phyloP scores from a whole-genome alignment of 2,888 invertebrate species.

The Drosophila neotestacea region DNA sequence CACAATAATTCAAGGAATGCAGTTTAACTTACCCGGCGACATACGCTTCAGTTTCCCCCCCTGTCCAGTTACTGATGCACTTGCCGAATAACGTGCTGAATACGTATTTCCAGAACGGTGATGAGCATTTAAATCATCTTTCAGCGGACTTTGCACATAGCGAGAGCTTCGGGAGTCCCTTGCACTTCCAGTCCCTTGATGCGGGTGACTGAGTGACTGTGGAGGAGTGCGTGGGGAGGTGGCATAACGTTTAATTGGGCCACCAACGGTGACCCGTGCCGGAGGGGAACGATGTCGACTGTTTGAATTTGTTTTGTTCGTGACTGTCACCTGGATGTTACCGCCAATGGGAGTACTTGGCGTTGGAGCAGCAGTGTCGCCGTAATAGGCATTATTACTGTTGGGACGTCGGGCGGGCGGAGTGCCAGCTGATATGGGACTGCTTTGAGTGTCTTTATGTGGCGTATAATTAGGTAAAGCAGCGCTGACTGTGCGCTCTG shows the following conservation, averaged over 20 bases:
- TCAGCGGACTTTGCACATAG: slow-evolving; percentile 72
- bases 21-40: slow-evolving; percentile 78
- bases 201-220: slow-evolving; percentile 61
- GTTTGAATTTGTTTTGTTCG: slow-evolving; percentile 70
- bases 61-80: slow-evolving; percentile 41
- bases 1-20: not conserved
- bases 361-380: slow-evolving; percentile 51
- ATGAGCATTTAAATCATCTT: slow-evolving; percentile 62
- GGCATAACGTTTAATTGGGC: slow-evolving; percentile 72
- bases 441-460: slow-evolving; percentile 82
- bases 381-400: slow-evolving; percentile 80
- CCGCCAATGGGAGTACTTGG: slow-evolving; percentile 64
- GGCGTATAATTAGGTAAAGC: slow-evolving; percentile 67
- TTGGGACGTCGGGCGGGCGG: slow-evolving; percentile 83
- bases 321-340: slow-evolving; percentile 79
- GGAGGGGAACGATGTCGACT: slow-evolving; percentile 78
- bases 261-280: slow-evolving; percentile 36
- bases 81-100: slow-evolving; percentile 74
- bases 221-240: slow-evolving; percentile 85
- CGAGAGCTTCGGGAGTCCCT: slow-evolving; percentile 75
- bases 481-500: slow-evolving; percentile 73
- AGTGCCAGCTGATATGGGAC: slow-evolving; percentile 83
- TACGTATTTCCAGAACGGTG: slow-evolving; percentile 78
- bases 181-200: slow-evolving; percentile 24
- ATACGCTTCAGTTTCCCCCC: slow-evolving; percentile 76